Conservation (phyloP, 2,113 vertebrate species). For the Ciconia boyciana region DNA sequence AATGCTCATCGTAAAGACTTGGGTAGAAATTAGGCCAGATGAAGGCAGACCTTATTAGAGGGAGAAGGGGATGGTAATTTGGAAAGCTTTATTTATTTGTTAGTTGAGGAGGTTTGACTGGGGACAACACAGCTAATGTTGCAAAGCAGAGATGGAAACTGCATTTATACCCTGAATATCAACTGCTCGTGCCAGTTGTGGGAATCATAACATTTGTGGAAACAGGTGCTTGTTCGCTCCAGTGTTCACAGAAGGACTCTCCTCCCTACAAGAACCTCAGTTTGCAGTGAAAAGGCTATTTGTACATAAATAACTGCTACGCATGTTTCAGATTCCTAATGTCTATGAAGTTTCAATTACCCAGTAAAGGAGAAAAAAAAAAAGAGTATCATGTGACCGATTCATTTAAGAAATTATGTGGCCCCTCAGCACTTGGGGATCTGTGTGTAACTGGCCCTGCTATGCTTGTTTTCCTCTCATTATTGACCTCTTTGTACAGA, state of each 20-base stretch:
- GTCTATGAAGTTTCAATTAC: constrained; percentile 32
- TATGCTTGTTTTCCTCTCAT: neutral
- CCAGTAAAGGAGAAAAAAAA: neutral
- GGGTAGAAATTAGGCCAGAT: neutral
- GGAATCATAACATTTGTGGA: neutral
- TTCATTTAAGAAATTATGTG: constrained; percentile 32
- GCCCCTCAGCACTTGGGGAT: neutral
- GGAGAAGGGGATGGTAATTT: neutral
- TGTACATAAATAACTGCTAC: neutral
- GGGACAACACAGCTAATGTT: neutral
- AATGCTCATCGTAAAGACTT: neutral
- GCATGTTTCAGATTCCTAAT: constrained; percentile 27
- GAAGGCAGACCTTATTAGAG: neutral
- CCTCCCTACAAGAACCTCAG: neutral
- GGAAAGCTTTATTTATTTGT: neutral
- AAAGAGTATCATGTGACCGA: constrained; percentile 1
- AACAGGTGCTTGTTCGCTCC: neutral
- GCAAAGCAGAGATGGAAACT: neutral
- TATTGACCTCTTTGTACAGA: neutral
- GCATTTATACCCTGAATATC: neutral
- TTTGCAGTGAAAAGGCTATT: constrained; percentile 9
- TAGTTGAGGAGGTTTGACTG: neutral
- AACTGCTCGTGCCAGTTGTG: neutral
- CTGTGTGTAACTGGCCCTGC: neutral
- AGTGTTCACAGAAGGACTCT: neutral